These are phyloP conservation scores for Thunnus maccoyii DNA, from an alignment of 2,113 vertebrate species.

Conservation along the genomic window DNA sequence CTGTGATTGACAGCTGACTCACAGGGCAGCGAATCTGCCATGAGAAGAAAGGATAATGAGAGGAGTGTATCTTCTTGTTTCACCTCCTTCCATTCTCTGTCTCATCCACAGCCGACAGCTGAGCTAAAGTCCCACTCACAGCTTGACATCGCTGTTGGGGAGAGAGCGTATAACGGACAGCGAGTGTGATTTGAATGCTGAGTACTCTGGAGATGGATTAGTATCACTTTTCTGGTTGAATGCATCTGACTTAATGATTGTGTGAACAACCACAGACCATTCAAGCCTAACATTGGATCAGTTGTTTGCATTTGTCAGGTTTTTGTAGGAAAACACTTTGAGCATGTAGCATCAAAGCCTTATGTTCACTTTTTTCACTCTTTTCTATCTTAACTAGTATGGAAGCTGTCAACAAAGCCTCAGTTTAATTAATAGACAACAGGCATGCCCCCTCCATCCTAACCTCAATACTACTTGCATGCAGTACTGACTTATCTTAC, in stretches of 20 bases:
- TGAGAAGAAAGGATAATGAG: constrained; percentile 69
- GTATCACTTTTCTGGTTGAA: not conserved
- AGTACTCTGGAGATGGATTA: constrained; percentile 40
- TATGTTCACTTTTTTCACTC: too few species aligned
- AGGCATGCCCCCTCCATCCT: too few species aligned
- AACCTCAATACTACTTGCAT: too few species aligned
- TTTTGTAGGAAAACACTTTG: too few species aligned
- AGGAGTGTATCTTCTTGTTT: constrained; percentile 36
- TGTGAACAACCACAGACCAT: constrained; percentile 9
- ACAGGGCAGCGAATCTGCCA: constrained; percentile 42
- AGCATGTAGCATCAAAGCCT: too few species aligned
- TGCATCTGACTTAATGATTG: not conserved
- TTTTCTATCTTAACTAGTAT: too few species aligned
- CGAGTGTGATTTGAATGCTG: constrained; percentile 30
- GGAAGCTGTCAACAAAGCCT: too few species aligned
- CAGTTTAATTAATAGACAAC: too few species aligned
- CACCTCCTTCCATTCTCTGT: constrained; percentile 25
- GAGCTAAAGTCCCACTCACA: constrained; percentile 41
- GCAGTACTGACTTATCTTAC: too few species aligned
- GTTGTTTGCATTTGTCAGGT: not conserved
- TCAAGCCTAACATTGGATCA: not conserved
- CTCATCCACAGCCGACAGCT: constrained; percentile 42
- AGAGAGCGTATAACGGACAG: constrained; percentile 1
- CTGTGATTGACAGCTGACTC: constrained; percentile 76
- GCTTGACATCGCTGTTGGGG: constrained; percentile 46